Evolutionary conservation across 2,888 invertebrate genomes (phyloP).

Genomic region (Lasioglossum figueresi): DNA sequence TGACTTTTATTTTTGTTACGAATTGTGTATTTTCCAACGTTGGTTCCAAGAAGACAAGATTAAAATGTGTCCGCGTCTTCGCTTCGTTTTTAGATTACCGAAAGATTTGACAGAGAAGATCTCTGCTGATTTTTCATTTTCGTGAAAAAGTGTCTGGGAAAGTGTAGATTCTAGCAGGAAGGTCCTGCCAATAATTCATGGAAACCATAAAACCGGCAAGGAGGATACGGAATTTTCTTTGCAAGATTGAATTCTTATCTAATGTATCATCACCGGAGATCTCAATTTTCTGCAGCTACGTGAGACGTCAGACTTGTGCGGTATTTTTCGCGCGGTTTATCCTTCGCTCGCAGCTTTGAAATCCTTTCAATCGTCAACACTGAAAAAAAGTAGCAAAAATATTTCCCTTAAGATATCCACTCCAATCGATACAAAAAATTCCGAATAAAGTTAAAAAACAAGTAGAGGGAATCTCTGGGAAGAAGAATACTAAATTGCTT

Average conservation of each 20-base stretch:
- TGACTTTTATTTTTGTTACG: background rate
- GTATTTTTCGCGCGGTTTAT: background rate
- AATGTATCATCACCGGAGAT: background rate
- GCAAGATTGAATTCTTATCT: background rate
- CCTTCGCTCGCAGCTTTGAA: background rate
- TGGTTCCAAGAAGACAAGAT: background rate
- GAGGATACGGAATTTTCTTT: background rate
- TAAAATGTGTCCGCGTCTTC: background rate
- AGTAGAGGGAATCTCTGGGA: background rate
- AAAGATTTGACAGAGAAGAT: background rate
- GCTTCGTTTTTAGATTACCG: background rate
- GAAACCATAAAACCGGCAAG: background rate
- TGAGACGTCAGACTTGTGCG: background rate
- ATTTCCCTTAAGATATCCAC: background rate
- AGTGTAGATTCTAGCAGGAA: background rate
- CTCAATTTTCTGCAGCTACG: background rate
- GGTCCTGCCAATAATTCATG: conserved; percentile 1
- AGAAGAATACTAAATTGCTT: background rate
- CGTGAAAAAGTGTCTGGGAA: background rate
- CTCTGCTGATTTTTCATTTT: background rate
- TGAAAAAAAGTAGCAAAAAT: background rate
- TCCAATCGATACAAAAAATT: background rate
- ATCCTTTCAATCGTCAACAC: background rate
- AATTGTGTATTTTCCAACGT: background rate
- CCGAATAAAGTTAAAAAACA: background rate